Base-by-base conservation (phyloP, 2,888 invertebrate genomes). In the Esperia sulphurella region DNA sequence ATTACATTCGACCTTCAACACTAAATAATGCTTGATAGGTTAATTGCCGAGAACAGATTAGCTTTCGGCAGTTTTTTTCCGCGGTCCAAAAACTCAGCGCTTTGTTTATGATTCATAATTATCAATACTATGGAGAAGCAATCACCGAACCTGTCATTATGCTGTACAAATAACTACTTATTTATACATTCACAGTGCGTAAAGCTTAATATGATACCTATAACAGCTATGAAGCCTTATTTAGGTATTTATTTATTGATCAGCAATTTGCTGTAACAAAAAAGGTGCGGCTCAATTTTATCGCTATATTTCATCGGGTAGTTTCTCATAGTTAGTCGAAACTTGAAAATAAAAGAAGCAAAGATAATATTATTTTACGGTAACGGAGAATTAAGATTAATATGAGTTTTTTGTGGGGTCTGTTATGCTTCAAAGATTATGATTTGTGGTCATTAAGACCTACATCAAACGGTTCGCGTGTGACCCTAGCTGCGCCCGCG, bases 61-160 rank as follows among this genome's bases (percentile, higher is more conserved):
- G 74, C 71, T 87, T 82, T 85, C 82, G 79, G 82, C 83, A 75
- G 80, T 83, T 87, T 87, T 79, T 82, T 83, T 79, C 67, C 60
- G 51, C 54, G 61, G 57, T 60, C 65, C 63, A 61, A 69, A 70
- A 73, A 75, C 67, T 70, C 66, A 68, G 68, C 71, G 76, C 77
- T 79, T 83, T 83, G 83, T 87, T 86, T 86, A 86, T 82, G 82
- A 80, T 83, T 77, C 81, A 77, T 88, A 88, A 87, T 88, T 87
- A 87, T n/a, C 78, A 79, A 84, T 76, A 71, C 76, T 69, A 64
- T 68, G 71, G 70, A 71, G 71, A 83, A 72, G 71, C 83, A 85
- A 87, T 87, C 85, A 81, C 75, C 73, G 48, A 78, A 78, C 87
- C 87, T 75, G 77, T 86, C 82, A 88, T 88, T 89, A 88, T 75